A percentile compares a stretch with the other conserved stretches of the same genome.
phyloP scores from a whole-genome alignment of 2,888 invertebrate genomes.

The Cistogaster globosa region DNA sequence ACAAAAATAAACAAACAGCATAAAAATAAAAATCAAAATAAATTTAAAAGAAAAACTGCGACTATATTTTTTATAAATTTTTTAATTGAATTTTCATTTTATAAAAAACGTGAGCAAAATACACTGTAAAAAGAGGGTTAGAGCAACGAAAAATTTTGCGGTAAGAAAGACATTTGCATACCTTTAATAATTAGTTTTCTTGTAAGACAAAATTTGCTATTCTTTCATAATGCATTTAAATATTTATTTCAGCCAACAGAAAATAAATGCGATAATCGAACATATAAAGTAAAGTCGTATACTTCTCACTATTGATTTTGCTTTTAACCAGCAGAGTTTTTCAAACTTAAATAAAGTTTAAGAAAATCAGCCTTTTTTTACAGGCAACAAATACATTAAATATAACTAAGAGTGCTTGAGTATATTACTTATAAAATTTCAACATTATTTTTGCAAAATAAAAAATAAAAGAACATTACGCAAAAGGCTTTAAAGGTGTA shows the following conservation, averaged over 20 bases:
- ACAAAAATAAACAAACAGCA: constrained; percentile 8
- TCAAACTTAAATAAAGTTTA: constrained; percentile 9
- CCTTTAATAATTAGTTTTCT: neutral
- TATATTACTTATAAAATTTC: neutral
- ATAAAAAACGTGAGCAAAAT: constrained; percentile 43
- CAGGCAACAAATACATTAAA: neutral
- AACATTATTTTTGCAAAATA: neutral
- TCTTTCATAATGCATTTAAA: constrained; percentile 38
- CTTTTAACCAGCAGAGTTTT: constrained; percentile 28
- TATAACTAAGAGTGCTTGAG: neutral
- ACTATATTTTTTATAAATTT: constrained; percentile 1
- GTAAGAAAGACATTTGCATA: constrained; percentile 17
- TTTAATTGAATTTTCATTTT: constrained; percentile 38
- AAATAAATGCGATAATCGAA: neutral
- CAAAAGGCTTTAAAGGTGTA: constrained; percentile 2
- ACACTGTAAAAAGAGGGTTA: constrained; percentile 33
- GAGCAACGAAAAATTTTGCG: neutral
- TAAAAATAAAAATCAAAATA: constrained; percentile 15
- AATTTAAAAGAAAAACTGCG: neutral
- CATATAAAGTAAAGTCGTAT: constrained; percentile 1
- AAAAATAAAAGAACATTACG: constrained; percentile 16
- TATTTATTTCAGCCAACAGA: neutral
- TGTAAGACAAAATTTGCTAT: neutral
- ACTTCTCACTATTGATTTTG: constrained; percentile 60
- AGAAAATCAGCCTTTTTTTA: neutral